Evolutionary conservation across 2,888 invertebrate species (phyloP).

Genomic region (Polia nebulosa): DNA sequence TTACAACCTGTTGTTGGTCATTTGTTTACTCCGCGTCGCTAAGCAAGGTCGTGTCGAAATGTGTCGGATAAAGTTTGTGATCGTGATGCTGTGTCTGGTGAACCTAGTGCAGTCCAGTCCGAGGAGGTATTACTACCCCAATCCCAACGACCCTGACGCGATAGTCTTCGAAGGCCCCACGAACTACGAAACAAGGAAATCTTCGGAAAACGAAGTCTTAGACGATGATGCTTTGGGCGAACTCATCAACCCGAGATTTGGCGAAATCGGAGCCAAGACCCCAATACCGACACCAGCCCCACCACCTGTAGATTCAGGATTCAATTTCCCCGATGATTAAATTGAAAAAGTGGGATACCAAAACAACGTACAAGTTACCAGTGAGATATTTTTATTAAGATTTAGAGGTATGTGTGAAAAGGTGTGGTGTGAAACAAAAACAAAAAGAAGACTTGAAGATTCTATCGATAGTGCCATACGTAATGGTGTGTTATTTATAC

Average conservation of each 20-base stretch:
- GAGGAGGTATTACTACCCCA: constrained; percentile 71
- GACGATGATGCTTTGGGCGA: constrained; percentile 67
- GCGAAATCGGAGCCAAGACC: constrained; percentile 40
- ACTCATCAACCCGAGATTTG: constrained; percentile 64
- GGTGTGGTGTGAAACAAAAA: constrained; percentile 28
- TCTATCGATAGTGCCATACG: constrained; percentile 51
- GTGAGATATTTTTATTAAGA: constrained; percentile 47
- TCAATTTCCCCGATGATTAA: constrained; percentile 69
- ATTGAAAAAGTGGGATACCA: neutral
- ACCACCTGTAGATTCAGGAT: constrained; percentile 24
- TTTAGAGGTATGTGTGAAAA: constrained; percentile 21
- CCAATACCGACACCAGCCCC: neutral
- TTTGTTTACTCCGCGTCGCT: constrained; percentile 63
- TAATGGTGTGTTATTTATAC: constrained; percentile 49
- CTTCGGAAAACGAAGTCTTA: constrained; percentile 65
- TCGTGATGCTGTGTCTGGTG: constrained; percentile 58
- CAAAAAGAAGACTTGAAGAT: constrained; percentile 33
- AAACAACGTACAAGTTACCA: constrained; percentile 38
- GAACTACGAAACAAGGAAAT: constrained; percentile 68
- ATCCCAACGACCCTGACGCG: constrained; percentile 71
- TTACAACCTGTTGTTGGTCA: constrained; percentile 59
- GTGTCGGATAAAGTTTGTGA: constrained; percentile 45
- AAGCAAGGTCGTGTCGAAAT: constrained; percentile 63
- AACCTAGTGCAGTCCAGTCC: constrained; percentile 46
- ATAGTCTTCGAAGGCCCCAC: constrained; percentile 82